Conservation (phyloP, 2,113 vertebrate species). For the Toxotes jaculatrix region DNA sequence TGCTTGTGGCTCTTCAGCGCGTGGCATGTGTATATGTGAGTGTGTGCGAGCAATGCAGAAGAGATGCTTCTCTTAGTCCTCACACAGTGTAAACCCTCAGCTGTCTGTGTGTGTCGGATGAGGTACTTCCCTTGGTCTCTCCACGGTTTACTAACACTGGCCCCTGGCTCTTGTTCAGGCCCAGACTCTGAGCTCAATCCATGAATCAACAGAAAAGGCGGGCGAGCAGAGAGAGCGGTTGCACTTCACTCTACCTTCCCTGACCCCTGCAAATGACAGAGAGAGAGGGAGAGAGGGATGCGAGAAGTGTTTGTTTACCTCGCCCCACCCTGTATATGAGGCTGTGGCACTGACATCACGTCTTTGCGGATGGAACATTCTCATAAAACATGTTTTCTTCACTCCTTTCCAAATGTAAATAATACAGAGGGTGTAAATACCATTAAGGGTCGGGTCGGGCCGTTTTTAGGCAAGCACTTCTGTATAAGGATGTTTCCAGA, state of each 20-base stretch:
- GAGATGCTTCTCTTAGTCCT: slow-evolving; percentile 45
- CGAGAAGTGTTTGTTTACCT: slow-evolving; percentile 58
- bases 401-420: slow-evolving; percentile 63
- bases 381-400: slow-evolving; percentile 69
- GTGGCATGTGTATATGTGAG: slow-evolving; percentile 24
- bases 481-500: slow-evolving; percentile 41
- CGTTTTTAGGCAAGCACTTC: slow-evolving; percentile 28
- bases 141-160: slow-evolving; percentile 73
- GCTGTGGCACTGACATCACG: slow-evolving; percentile 51
- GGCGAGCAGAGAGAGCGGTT: not conserved
- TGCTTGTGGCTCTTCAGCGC: slow-evolving; percentile 53
- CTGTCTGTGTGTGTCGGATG: slow-evolving; percentile 55
- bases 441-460: not conserved
- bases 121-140: slow-evolving; percentile 68
- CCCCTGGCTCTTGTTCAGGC: slow-evolving; percentile 54
- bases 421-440: slow-evolving; percentile 54
- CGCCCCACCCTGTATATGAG: slow-evolving; percentile 44
- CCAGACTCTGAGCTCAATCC: slow-evolving; percentile 3
- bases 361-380: slow-evolving; percentile 52
- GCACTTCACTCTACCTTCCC: slow-evolving; percentile 4
- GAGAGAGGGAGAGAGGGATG: slow-evolving; percentile 33
- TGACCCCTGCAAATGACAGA: slow-evolving; percentile 24
- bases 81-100: slow-evolving; percentile 34
- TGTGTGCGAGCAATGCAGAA: slow-evolving; percentile 32
- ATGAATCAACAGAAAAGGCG: slow-evolving; percentile 50